Conservation (phyloP, 2,888 invertebrate species). For the Carabus problematicus region DNA sequence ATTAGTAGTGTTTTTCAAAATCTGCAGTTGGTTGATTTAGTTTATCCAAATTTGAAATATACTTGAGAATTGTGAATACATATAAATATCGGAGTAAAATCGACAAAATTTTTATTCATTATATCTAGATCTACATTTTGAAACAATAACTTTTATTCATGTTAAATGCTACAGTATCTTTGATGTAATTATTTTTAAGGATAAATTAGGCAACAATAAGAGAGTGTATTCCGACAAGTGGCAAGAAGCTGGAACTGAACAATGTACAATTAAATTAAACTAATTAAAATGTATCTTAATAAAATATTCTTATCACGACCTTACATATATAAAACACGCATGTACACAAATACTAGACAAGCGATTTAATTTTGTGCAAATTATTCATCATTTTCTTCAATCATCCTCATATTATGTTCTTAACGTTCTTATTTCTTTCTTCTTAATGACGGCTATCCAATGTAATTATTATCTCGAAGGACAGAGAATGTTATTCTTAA, state of each 20-base stretch:
- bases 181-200: slow-evolving; percentile 27
- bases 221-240: slow-evolving; percentile 30
- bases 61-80: no score
- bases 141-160: slow-evolving; percentile 39
- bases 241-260: slow-evolving; percentile 39
- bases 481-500: slow-evolving; percentile 14
- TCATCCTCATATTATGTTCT: not conserved
- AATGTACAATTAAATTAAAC: slow-evolving; percentile 33
- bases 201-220: slow-evolving; percentile 34
- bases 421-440: slow-evolving; percentile 8
- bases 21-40: no score
- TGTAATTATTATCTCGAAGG: slow-evolving; percentile 8
- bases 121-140: slow-evolving; percentile 37
- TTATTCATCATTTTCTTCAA: slow-evolving; percentile 16
- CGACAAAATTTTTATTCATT: slow-evolving; percentile 32
- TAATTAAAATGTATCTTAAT: slow-evolving; percentile 34
- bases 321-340: slow-evolving; percentile 41
- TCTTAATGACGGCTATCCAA: not conserved
- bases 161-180: slow-evolving; percentile 35
- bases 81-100: slow-evolving; percentile 6
- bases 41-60: no score
- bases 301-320: slow-evolving; percentile 39
- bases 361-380: slow-evolving; percentile 42
- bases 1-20: no score
- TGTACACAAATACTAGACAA: slow-evolving; percentile 43